Base-by-base conservation (phyloP, 2,888 invertebrate species). In the Eristalis tenax region DNA sequence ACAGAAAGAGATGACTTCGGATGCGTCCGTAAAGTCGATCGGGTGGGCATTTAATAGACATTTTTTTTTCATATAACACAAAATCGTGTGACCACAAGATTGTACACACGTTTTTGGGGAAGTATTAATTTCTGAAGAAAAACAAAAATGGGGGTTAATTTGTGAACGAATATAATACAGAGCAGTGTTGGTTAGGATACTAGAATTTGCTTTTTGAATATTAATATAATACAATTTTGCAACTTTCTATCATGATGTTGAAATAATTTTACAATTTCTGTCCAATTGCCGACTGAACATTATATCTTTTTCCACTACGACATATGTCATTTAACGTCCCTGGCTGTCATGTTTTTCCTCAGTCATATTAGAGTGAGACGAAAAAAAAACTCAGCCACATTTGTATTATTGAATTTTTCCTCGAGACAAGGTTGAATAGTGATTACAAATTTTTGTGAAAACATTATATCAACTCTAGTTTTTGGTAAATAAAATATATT, bases 321-420 rank as follows among this genome's bases (percentile, higher is more conserved):
- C 32, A n/a, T 4, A 13, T 59, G n/a, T 8, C 28, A 18, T 1
- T 6, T 13, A 71, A 40, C 40, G 40, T 10, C 59, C 71, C 71
- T 61, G 61, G 6, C 2, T 38, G 2, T 4, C 10, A 3, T 28
- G 10, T 10, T 61, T 1, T 43, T 50, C 43, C 43, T 50, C 40
- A 38, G 56, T 64, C 64, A 50, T 22, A 50, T 1, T 13, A 78
- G 75, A 86, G 43, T 11, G 78, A 75, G 78, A 86, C 43, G n/a
- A n/a, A n/a, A 70, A 32, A 65, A 23, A 1, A 4, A 11, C 10
- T 63, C 22, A 11, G 32, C 70, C 32, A 64, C 81, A 65, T 77
- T 82, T 69, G 73, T 83, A 70, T 86, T 86, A 86, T 75, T 79
- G 86, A 79, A 86, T 79, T 83, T 86, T 83, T 86, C 83, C 66